Evolutionary conservation across 2,888 invertebrate species (phyloP).

Genomic region (Coleophora deauratella): DNA sequence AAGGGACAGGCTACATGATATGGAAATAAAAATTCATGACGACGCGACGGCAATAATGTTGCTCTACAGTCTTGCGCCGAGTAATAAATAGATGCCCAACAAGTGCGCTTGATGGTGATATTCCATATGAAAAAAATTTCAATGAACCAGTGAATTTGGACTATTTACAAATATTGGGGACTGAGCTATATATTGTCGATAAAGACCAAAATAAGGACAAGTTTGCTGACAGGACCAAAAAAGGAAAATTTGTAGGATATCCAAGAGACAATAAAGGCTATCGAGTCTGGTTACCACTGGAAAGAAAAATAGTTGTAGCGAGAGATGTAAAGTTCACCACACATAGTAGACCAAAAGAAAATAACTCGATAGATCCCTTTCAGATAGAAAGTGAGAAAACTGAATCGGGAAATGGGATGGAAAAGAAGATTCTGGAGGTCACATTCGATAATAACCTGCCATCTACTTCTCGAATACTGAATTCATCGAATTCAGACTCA

Average conservation of each 20-base stretch:
- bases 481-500: too few relatives aligned
- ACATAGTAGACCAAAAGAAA: too few relatives aligned
- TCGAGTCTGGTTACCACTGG: neutral
- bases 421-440: too few relatives aligned
- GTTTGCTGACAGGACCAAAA: neutral
- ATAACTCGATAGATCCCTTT: too few relatives aligned
- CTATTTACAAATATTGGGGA: neutral
- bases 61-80: slow-evolving; percentile 1
- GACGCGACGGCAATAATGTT: neutral
- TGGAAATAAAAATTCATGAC: neutral
- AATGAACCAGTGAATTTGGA: neutral
- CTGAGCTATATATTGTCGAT: neutral
- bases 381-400: too few relatives aligned
- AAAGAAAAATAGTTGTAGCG: neutral
- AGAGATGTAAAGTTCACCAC: neutral
- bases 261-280: neutral
- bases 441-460: too few relatives aligned
- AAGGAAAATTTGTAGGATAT: slow-evolving; percentile 2
- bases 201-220: neutral
- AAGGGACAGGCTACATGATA: neutral
- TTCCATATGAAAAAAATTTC: neutral
- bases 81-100: too few relatives aligned
- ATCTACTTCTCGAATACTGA: too few relatives aligned
- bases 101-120: slow-evolving; percentile 1
- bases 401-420: too few relatives aligned